Evolutionary conservation across 1,140 invertebrate species (phyloP).

Genomic region (Drosophila seguyi): DNA sequence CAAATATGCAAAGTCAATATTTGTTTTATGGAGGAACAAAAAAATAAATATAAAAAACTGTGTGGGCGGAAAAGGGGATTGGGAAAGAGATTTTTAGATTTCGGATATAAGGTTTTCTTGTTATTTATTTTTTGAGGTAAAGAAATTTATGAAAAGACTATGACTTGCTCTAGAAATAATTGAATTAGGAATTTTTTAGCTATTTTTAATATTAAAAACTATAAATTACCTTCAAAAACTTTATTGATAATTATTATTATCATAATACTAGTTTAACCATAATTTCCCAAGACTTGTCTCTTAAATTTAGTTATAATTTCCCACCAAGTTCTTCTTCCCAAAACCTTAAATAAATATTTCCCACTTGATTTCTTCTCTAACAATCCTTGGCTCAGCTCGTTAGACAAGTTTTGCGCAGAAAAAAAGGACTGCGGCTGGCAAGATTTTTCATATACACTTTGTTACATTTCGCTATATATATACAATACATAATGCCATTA

Average conservation of each 20-base stretch:
- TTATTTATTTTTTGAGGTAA: not conserved
- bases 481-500: slow-evolving; percentile 75
- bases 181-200: not conserved
- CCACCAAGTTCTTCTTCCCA: not conserved
- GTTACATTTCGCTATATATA: slow-evolving; percentile 28
- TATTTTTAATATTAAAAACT: too few relatives aligned
- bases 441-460: slow-evolving; percentile 23
- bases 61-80: slow-evolving; percentile 1
- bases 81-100: not conserved
- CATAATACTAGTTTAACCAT: too few relatives aligned
- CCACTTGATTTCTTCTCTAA: slow-evolving; percentile 15
- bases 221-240: too few relatives aligned
- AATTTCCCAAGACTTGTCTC: too few relatives aligned
- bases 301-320: not conserved
- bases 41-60: slow-evolving; percentile 24
- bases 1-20: slow-evolving; percentile 72
- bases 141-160: not conserved
- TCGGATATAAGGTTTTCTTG: not conserved
- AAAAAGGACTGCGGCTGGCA: slow-evolving; percentile 46
- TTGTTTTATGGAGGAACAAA: slow-evolving; percentile 16
- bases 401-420: slow-evolving; percentile 68
- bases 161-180: not conserved
- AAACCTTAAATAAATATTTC: not conserved
- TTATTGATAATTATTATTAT: too few relatives aligned
- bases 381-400: slow-evolving; percentile 45